Evolutionary conservation across 2,888 invertebrate species (phyloP).

Genomic region (Lutraria lutraria): DNA sequence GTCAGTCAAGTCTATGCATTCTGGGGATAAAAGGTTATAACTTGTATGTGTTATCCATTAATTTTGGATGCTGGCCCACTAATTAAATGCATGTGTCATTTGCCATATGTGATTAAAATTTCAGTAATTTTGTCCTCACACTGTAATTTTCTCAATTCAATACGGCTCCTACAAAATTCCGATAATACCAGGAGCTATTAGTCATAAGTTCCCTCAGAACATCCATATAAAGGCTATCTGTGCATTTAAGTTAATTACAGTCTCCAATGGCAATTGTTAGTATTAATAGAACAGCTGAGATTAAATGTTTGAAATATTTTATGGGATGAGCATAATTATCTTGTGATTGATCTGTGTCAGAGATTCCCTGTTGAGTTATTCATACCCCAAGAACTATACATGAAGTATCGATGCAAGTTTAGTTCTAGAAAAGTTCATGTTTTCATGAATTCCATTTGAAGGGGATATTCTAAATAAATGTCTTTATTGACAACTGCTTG

Average conservation of each 20-base stretch:
- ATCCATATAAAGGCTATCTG: background rate
- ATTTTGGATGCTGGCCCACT: background rate
- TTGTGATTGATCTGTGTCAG: slow-evolving; percentile 1
- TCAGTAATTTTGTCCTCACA: background rate
- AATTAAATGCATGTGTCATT: background rate
- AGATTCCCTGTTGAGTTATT: no score
- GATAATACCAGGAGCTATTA: slow-evolving; percentile 5
- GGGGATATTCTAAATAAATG: no score
- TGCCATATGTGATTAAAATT: background rate
- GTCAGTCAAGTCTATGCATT: no score
- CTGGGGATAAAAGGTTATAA: no score
- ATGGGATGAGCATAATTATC: background rate
- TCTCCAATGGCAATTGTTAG: background rate
- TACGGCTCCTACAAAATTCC: background rate
- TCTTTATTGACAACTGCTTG: background rate
- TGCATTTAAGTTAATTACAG: no score
- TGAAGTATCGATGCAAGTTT: no score
- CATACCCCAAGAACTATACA: no score
- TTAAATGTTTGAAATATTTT: background rate
- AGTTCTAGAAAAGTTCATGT: no score
- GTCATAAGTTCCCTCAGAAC: background rate
- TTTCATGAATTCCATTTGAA: no score
- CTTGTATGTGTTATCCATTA: no score
- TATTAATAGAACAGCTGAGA: background rate
- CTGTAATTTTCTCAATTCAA: background rate